These are phyloP conservation scores for Myripristis murdjan DNA, from an alignment of 2,797 vertebrate species.

Conservation along the genomic window DNA sequence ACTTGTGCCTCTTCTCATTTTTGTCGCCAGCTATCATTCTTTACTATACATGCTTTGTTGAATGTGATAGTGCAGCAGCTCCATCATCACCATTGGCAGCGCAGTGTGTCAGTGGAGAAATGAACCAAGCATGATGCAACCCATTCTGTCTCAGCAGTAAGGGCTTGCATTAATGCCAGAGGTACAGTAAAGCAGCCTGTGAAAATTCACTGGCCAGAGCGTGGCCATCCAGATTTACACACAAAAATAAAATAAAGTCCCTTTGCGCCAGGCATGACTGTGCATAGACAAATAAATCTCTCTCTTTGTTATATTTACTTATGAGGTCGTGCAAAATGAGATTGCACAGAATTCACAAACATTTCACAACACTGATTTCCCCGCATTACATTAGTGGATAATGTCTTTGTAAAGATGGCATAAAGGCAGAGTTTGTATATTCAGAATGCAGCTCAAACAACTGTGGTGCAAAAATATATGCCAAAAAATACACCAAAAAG, in stretches of 20 bases:
- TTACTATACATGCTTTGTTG: conserved; percentile 54
- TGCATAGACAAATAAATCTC: conserved; percentile 57
- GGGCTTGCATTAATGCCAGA: conserved; percentile 62
- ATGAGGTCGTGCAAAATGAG: conserved; percentile 6
- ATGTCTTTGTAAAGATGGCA: neutral
- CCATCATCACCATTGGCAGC: conserved; percentile 70
- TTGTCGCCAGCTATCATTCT: conserved; percentile 53
- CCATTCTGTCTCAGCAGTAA: conserved; percentile 49
- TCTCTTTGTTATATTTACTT: conserved; percentile 36
- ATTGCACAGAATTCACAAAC: no score
- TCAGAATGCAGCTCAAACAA: neutral
- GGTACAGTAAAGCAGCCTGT: conserved; percentile 30
- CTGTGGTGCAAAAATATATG: no score
- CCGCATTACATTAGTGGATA: neutral
- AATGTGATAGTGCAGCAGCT: conserved; percentile 63
- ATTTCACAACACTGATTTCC: conserved; percentile 15
- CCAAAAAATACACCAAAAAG: no score
- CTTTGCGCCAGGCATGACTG: conserved; percentile 50
- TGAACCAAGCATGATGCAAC: conserved; percentile 50
- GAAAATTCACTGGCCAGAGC: conserved; percentile 36
- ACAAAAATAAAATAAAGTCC: conserved; percentile 23
- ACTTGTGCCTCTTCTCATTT: conserved; percentile 55
- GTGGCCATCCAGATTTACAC: conserved; percentile 27
- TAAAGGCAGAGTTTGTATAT: neutral
- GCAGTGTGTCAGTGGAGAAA: conserved; percentile 67